A percentile compares a stretch with the other conserved stretches of the same genome.
Conservation (phyloP, 1,140 invertebrate genomes). For the Brachionus plicatilis region DNA sequence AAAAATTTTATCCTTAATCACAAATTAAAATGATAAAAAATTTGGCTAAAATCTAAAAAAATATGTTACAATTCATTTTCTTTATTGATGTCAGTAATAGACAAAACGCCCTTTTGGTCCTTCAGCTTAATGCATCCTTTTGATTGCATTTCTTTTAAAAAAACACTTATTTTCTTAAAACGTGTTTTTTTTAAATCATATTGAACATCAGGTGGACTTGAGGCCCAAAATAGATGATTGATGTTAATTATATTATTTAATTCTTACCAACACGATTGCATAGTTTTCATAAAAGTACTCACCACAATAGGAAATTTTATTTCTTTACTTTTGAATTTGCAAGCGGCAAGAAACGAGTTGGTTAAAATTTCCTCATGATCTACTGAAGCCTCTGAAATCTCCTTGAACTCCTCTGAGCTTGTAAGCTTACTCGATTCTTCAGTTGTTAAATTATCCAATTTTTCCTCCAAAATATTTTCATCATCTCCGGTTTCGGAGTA, state of each 20-base stretch:
- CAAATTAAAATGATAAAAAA: background rate
- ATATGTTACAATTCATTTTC: constrained; percentile 13
- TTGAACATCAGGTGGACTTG: background rate
- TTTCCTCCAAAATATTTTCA: background rate
- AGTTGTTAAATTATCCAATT: background rate
- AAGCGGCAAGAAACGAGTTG: background rate
- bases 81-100: constrained; percentile 33
- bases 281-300: constrained; percentile 40
- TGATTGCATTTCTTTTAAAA: constrained; percentile 25
- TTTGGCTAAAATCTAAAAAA: background rate
- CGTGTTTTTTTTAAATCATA: constrained; percentile 36
- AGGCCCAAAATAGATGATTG: background rate
- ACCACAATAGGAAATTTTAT: constrained; percentile 19
- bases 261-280: constrained; percentile 30
- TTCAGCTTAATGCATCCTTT: constrained; percentile 33
- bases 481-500: background rate
- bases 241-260: background rate
- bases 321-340: constrained; percentile 37
- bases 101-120: constrained; percentile 36
- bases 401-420: background rate
- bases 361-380: constrained; percentile 34
- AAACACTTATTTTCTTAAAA: constrained; percentile 37
- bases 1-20: background rate
- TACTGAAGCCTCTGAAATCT: background rate
- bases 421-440: background rate